Conservation (phyloP, 2,113 vertebrate species). For the Danio rerio region GRCz12tu NC_133184.1:1198001-1198500, state of each 20-base stretch:
- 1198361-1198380: background rate
- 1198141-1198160: too few relatives aligned
- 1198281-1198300: conserved; percentile 84
- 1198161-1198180: too few relatives aligned
- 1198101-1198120: too few relatives aligned
- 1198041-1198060: too few relatives aligned
- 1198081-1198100: too few relatives aligned
- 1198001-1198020: too few relatives aligned
- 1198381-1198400: background rate
- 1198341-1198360: conserved; percentile 63
- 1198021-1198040: too few relatives aligned
- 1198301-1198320: conserved; percentile 90
- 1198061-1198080: too few relatives aligned
- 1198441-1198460: background rate
- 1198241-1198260: conserved; percentile 89
- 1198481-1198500: background rate
- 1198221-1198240: too few relatives aligned
- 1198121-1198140: too few relatives aligned
- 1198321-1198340: conserved; percentile 88
- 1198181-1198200: background rate
- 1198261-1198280: conserved; percentile 85
- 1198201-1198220: too few relatives aligned
- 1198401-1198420: background rate
- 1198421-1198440: background rate
- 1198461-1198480: background rate